Conservation (phyloP, 2,797 vertebrate species). For the Coracias cyanogaster region DNA sequence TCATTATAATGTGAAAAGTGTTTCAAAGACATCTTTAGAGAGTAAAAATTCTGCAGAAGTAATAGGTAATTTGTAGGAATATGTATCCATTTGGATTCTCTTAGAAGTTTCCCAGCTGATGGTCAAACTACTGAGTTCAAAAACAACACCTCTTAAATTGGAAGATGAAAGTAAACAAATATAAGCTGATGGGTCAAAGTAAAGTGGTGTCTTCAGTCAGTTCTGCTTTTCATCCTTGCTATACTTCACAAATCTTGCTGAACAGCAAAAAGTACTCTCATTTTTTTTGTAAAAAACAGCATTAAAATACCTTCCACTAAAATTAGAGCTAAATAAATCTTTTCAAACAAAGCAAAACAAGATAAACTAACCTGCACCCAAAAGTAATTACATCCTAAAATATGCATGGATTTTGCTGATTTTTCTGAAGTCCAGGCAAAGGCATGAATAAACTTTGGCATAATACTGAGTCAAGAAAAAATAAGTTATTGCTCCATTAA, state of each 20-base stretch:
- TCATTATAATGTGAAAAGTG: not conserved
- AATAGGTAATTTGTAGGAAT: not conserved
- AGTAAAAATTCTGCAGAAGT: not conserved
- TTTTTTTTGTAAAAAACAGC: not conserved
- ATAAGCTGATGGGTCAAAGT: not conserved
- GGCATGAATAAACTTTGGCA: not conserved
- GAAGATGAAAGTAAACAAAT: slow-evolving; percentile 19
- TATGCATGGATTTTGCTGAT: not conserved
- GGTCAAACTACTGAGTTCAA: not conserved
- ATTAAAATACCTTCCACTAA: not conserved
- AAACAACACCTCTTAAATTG: not conserved
- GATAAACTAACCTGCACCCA: not conserved
- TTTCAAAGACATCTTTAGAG: not conserved
- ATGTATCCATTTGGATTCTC: not conserved
- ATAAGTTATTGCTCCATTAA: not conserved
- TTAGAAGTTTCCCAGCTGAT: not conserved
- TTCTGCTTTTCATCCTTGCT: not conserved
- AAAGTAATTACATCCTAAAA: not conserved
- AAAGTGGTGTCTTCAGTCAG: not conserved
- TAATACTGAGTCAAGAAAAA: not conserved
- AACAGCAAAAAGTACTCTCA: not conserved
- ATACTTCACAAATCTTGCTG: not conserved
- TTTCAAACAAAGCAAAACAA: not conserved
- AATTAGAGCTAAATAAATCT: not conserved
- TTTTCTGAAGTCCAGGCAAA: not conserved